A percentile compares a stretch with the other conserved stretches of the same genome.
These are phyloP conservation scores for Drosophila ficusphila DNA, from an alignment of 1,140 invertebrate genomes.

Conservation along the genomic window DNA sequence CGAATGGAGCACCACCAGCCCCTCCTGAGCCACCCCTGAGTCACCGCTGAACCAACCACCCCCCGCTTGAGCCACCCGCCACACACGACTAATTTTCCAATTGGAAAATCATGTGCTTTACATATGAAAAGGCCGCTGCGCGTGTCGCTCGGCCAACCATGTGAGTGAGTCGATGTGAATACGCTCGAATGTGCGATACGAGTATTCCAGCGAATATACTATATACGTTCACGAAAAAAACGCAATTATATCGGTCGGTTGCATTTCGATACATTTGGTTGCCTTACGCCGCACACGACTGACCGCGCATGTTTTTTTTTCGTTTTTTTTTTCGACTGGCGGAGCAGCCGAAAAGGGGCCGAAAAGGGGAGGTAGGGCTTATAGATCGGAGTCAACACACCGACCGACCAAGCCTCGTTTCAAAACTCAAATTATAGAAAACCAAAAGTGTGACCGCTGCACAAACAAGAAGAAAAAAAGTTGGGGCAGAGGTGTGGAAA, in stretches of 20 bases:
- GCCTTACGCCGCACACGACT: slow-evolving; percentile 83
- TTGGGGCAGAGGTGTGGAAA: slow-evolving; percentile 6
- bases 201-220: slow-evolving; percentile 22
- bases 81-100: slow-evolving; percentile 78
- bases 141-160: slow-evolving; percentile 80
- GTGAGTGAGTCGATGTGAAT: slow-evolving; percentile 50
- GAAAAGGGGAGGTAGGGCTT: slow-evolving; percentile 28
- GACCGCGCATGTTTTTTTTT: slow-evolving; percentile 77
- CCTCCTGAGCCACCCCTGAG: neutral
- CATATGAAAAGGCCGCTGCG: slow-evolving; percentile 78
- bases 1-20: slow-evolving; percentile 37
- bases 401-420: slow-evolving; percentile 53
- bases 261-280: slow-evolving; percentile 84
- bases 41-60: neutral
- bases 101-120: slow-evolving; percentile 83
- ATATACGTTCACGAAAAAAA: slow-evolving; percentile 72
- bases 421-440: slow-evolving; percentile 81
- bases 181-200: slow-evolving; percentile 33
- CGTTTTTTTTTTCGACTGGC: slow-evolving; percentile 55
- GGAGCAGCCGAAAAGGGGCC: slow-evolving; percentile 43
- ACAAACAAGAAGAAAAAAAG: slow-evolving; percentile 44
- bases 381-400: slow-evolving; percentile 30
- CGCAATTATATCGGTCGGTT: slow-evolving; percentile 83
- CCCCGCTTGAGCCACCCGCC: slow-evolving; percentile 3
- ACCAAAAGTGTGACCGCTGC: slow-evolving; percentile 80